Base-by-base conservation (phyloP, 2,113 vertebrate genomes). In the Pavo muticus region DNA sequence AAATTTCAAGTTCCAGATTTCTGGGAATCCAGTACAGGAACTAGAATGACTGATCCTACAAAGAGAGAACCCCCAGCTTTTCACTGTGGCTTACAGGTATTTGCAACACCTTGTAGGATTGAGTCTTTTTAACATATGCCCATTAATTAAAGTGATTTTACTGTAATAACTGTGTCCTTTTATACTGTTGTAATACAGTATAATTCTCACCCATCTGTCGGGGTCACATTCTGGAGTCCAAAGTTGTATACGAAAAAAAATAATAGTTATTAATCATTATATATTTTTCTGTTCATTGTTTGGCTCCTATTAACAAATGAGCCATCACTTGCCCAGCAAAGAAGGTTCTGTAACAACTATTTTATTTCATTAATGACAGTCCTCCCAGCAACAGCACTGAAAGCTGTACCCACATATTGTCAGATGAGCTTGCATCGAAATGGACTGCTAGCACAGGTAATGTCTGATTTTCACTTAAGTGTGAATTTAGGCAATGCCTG, bases 261-360 rank as follows among this genome's bases (percentile, higher is more conserved):
- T 3, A 17, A 37, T 25, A 11, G 8, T 1, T 56, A 73, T 77
- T 74, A 50, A 63, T 50, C 21, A 37, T 6, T 42, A 10, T 21
- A 71, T 10, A n/a, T 56, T 83, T 84, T 91, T 59, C 30, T 2
- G 0, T 18, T 82, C 4, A 2, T 73, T 83, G 65, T 73, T 64
- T 37, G 54, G 67, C 7, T 23, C 9, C n/a, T 30, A 5, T 25
- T 14, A 44, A 8, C 15, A 47, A 88, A 77, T 29, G n/a, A 87
- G 32, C 11, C 6, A 4, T 25, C 17, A 25, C 19, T 32, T 37
- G 76, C 54, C 16, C 63, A 80, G n/a, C 14, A 73, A 88, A 84
- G 13, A 40, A 19, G 4, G 37, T 60, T 48, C 44, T 63, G 0
- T 37, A 47, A 59, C 0, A 2, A 42, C 18, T 35, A 1, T 63